Percentiles rank a stretch among this genome's conserved stretches.
phyloP scores from a whole-genome alignment of 2,113 vertebrate species.

The Pogonocichla stellata region DNA sequence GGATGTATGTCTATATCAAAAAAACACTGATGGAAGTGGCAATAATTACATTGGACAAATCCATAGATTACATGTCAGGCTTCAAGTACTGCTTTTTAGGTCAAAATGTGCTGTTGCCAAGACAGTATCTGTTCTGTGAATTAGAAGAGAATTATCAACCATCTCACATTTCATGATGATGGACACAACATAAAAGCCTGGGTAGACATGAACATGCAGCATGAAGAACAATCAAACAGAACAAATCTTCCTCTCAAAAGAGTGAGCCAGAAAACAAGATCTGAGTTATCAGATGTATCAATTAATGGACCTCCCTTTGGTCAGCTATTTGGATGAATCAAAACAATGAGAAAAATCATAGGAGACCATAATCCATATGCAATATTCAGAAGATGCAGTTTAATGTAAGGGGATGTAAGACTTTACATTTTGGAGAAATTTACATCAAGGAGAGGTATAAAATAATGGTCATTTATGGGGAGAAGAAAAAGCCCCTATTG shows the following conservation, averaged over 20 bases:
- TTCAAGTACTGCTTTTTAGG: not conserved
- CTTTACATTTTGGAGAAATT: not conserved
- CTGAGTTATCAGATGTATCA: not conserved
- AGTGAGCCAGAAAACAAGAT: not conserved
- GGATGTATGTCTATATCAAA: not conserved
- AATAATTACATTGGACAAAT: constrained; percentile 3
- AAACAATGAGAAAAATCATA: not conserved
- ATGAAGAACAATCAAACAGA: not conserved
- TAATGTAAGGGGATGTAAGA: not conserved
- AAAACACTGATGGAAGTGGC: not conserved
- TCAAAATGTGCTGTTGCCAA: not conserved
- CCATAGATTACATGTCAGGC: not conserved
- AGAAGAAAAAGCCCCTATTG: not conserved
- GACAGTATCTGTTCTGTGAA: not conserved
- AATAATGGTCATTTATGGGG: not conserved
- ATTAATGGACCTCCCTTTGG: not conserved
- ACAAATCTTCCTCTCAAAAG: not conserved
- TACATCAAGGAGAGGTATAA: not conserved
- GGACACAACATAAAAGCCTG: not conserved
- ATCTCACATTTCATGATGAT: not conserved
- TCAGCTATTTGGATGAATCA: not conserved
- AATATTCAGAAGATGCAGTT: not conserved
- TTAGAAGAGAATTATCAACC: not conserved
- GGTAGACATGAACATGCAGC: rapidly evolving
- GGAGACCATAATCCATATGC: not conserved